Base-by-base conservation (phyloP, 1,140 invertebrate genomes). In the Bombus sylvicola region DNA sequence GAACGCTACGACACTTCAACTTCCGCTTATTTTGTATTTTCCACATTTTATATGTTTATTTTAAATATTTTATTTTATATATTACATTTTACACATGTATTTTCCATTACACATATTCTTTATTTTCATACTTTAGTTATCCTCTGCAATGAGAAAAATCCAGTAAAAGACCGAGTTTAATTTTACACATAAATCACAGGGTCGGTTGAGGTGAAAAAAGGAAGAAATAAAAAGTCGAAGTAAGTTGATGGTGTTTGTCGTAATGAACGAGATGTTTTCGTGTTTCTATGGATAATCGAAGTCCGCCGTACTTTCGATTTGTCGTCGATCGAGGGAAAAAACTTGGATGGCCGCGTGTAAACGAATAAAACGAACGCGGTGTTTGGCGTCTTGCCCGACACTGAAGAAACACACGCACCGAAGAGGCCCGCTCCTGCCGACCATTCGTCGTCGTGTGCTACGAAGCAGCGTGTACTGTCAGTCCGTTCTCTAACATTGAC, bases 371-470 rank as follows among this genome's bases (percentile, higher is more conserved):
- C 57, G 31, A 47, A 41, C 57, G 69, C 22, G 31, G 59, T 34
- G 83, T 74, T 85, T 85, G 83, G 71, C 83, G 62, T 57, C 59
- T 43, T 85, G 83, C 69, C 78, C 62, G 71, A 66, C 22, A 85
- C 84, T 74, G 83, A 85, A 64, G 76, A 64, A 85, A 85, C 15
- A 66, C 83, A 80, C 78, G 79, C 79, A 81, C 69, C 41, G 66
- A 68, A 31, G 83, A 73, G 79, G 64, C 68, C 87, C 84, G 84
- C 47, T 89, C 84, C 53, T 75, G 76, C 68, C 87, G 88, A 66
- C 37, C 80, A 87, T 89, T 89, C 88, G 88, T 76, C 77, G 85
- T 34, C 79, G 72, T 89, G 72, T 89, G 85, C 80, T 75, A 83
- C 47, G 68, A 82, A 34, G 71, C 43, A 25, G 43, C 66, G 81